Evolutionary conservation across 1,140 invertebrate genomes (phyloP), one percentile per base, ranked within the genome.

Genomic region (Ylistrum balloti): DNA sequence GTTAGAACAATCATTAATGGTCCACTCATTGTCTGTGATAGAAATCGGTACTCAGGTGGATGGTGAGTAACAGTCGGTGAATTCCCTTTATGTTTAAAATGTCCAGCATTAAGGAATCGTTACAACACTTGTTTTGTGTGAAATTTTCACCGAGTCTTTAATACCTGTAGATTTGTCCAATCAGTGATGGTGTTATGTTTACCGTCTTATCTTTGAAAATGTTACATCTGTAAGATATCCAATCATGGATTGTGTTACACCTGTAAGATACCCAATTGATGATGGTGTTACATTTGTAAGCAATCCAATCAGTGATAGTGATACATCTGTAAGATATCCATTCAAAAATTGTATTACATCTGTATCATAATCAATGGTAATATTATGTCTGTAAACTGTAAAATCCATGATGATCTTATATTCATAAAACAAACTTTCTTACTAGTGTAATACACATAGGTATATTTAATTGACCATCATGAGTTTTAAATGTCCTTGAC

Each of bases 31-130:
- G n/a, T 74, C 56, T 74, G 11, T 28, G 56, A n/a, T 74, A 74
- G 56, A 74, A n/a, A 74, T 74, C 56, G n/a, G 56, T 74, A 74
- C 56, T 74, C 22, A 74, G 56, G n/a, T 74, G 56, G 56, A 74
- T 74, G 56, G 56, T 74, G 28, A 74, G 56, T 74, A 74, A n/a
- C 56, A 28, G n/a, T 17, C n/a, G 13, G 56, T 17, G 56, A 38
- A 38, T n/a, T 5, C 56, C 56, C 56, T 74, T n/a, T 74, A 74
- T 74, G 56, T 74, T 17, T 74, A 74, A 74, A 74, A 74, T 74
- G 56, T 74, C 9, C 17, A 13, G 10, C 20, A 15, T 45, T 9
- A 45, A 45, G 56, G n/a, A 74, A 28, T 74, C 56, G 28, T 28
- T 74, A 3, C n/a, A n/a, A 9, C 56, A 74, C n/a, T 11, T 45